Conservation (phyloP, 2,888 invertebrate genomes). For the Drosophila formosana region DNA sequence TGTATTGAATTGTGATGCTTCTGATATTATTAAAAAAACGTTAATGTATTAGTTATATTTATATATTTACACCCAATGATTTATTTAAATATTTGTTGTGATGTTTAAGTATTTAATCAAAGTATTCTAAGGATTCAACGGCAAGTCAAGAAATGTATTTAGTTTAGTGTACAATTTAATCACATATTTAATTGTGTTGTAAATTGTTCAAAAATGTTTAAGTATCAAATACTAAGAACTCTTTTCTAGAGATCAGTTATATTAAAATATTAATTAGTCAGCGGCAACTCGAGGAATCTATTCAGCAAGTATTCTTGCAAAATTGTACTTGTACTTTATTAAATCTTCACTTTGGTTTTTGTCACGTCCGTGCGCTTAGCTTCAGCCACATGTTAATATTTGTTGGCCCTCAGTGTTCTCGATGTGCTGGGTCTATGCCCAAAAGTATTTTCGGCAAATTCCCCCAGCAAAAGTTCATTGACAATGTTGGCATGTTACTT, state of each 20-base stretch:
- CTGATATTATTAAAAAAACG: too few relatives aligned
- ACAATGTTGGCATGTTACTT: constrained; percentile 56
- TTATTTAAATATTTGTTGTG: too few relatives aligned
- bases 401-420: constrained; percentile 4
- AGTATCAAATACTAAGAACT: too few relatives aligned
- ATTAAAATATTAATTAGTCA: background rate
- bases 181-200: too few relatives aligned
- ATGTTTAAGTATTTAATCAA: too few relatives aligned
- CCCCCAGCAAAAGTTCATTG: constrained; percentile 72
- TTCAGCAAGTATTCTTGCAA: background rate
- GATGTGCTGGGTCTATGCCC: constrained; percentile 5
- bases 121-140: too few relatives aligned
- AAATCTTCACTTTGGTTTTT: background rate
- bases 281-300: background rate
- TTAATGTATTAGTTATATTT: background rate
- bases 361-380: background rate
- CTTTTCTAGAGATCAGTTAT: too few relatives aligned
- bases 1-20: too few relatives aligned
- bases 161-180: too few relatives aligned
- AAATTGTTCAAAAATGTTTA: too few relatives aligned
- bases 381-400: background rate
- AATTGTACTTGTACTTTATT: background rate
- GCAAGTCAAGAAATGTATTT: too few relatives aligned
- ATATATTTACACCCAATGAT: too few relatives aligned
- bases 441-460: constrained; percentile 38